Evolutionary conservation across 1,140 invertebrate species (phyloP), one percentile per base, ranked within the genome.

Genomic region (Zaprionus ghesquierei): DNA sequence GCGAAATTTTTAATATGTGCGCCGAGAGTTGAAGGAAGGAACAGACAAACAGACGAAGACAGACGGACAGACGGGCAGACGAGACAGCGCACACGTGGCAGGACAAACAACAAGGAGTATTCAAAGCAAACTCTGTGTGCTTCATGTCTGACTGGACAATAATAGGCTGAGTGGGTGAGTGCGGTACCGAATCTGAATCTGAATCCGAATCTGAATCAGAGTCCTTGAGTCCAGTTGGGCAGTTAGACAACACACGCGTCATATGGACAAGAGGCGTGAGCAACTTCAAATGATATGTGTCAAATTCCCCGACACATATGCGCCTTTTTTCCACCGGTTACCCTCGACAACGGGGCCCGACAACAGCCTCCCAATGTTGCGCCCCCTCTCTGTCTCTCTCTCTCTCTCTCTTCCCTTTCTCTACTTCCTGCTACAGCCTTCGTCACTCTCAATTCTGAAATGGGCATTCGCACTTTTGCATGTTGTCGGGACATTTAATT

Each of bases 261-360:
- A 51, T 72, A n/a, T 27, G 25, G 50, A n/a, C n/a, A 44, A 58
- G 59, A 62, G 46, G 62, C 29, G 59, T 50, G 46, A 75, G 77
- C 63, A 64, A 73, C 74, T 77, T 77, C 75, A 81, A 77, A 81
- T 86, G 81, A 86, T 77, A 85, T 86, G 81, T 85, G 81, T 86
- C 81, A 86, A 86, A 77, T 55, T 55, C 77, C 66, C 25, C 9
- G 69, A 77, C 77, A 81, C 61, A 84, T 77, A 69, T n/a, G n/a
- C n/a, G n/a, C n/a, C 73, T 53, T 50, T 69, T 54, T 38, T 58
- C 31, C 29, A 68, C 53, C 35, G 38, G 59, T 59, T 63, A 35
- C 33, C 38, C 38, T 15, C 31, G 44, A 46, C 66, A 55, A 58
- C 56, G 33, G 44, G 22, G 29, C 23, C 18, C 20, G 15, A 9